Base-by-base conservation (phyloP, 1,140 invertebrate species). In the Trichogramma pretiosum region DNA sequence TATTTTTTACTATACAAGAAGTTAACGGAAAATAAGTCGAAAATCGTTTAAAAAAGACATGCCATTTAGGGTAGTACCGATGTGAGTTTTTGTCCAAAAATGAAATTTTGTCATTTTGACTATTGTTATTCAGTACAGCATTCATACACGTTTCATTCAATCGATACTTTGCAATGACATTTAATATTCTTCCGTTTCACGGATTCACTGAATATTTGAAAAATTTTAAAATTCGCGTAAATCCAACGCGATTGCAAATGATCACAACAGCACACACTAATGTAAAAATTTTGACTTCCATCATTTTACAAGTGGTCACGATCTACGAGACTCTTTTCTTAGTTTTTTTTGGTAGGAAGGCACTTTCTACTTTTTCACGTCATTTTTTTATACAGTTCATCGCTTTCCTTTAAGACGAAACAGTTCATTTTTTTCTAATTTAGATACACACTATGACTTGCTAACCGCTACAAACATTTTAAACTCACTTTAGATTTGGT, bases 61-160 rank as follows among this genome's bases (percentile, higher is more conserved):
- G 70, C 70, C 70, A 72, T 72, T 72, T 63, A 72, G 70, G 70
- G 70, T 72, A 72, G 70, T 70, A 70, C 69, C 69, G 68, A 63
- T 69, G 61, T 70, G 67, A 59, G n/a, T n/a, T 61, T 70, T 59
- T 60, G 64, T 69, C 69, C 65, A 59, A 72, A 70, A 70, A 56
- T 59, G 61, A 71, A 71, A 66, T 71, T 71, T 65, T 67, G 62
- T 60, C 60, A 53, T 55, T 49, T 46, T 46, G 24, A 38, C 37
- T 33, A 35, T 44, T 40, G 26, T 37, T 50, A 56, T 28, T 34
- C 54, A 57, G 52, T 14, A 47, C 24, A 55, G 50, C 65, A 68
- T 55, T 62, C 62, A 44, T 51, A 62, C 56, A 33, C 56, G 30
- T 54, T 50, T 53, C 57, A 60, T 58, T 56, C 56, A 53, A 46